Evolutionary conservation across 2,113 vertebrate genomes (phyloP).

Genomic region (Craseonycteris thonglongyai): DNA sequence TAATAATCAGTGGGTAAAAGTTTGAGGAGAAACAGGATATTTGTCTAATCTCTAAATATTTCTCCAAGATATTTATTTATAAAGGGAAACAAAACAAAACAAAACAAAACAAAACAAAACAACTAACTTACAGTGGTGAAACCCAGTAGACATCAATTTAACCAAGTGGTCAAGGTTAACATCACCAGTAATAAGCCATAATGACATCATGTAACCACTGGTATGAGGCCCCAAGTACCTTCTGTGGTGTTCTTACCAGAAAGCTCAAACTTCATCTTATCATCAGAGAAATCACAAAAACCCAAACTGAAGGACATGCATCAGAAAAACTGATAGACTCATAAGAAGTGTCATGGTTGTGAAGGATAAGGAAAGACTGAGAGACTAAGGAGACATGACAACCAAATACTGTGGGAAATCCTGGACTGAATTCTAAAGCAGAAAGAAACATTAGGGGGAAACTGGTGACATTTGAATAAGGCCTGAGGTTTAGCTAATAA

Average conservation of each 20-base stretch:
- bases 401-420: background rate
- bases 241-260: background rate
- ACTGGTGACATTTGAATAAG: background rate
- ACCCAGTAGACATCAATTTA: background rate
- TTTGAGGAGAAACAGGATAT: background rate
- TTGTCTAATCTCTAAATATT: background rate
- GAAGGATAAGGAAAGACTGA: background rate
- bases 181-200: background rate
- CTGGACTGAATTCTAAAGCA: background rate
- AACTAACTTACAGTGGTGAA: background rate
- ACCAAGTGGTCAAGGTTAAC: background rate
- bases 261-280: background rate
- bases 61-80: background rate
- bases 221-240: background rate
- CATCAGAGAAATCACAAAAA: background rate
- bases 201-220: background rate
- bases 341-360: background rate
- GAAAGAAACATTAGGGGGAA: background rate
- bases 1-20: too few species aligned
- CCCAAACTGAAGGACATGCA: background rate
- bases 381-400: background rate
- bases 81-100: background rate
- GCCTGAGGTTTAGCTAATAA: background rate
- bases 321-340: background rate
- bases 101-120: too few species aligned